Evolutionary conservation across 2,797 vertebrate species (phyloP).

Genomic region (Xyrichtys novacula): DNA sequence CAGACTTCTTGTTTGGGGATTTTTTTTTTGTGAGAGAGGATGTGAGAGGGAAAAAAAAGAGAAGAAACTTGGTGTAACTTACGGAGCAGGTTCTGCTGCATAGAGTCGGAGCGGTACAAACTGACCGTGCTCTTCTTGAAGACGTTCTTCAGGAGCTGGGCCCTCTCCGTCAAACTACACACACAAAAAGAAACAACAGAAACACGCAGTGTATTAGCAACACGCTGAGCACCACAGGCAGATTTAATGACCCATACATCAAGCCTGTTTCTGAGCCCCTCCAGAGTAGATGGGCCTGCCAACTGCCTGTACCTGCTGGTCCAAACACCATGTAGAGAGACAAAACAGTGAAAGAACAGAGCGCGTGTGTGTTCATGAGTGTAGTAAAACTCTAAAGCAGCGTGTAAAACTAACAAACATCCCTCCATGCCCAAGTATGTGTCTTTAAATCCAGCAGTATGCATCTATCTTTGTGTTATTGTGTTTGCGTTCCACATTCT

Average conservation of each 20-base stretch:
- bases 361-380: constrained; percentile 13
- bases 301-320: constrained; percentile 70
- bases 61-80: constrained; percentile 77
- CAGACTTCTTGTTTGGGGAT: not conserved
- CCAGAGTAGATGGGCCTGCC: constrained; percentile 54
- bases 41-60: not conserved
- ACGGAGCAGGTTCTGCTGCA: constrained; percentile 98
- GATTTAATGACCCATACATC: constrained; percentile 75
- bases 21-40: not conserved
- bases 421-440: not conserved
- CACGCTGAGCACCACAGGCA: constrained; percentile 65
- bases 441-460: not conserved
- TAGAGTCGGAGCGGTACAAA: constrained; percentile 94
- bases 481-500: constrained; percentile 12
- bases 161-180: constrained; percentile 94
- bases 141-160: constrained; percentile 98
- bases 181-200: constrained; percentile 60
- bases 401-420: constrained; percentile 18
- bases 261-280: constrained; percentile 53
- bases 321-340: constrained; percentile 40
- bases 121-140: constrained; percentile 98
- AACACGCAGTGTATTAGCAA: constrained; percentile 59
- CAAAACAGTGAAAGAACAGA: constrained; percentile 38
- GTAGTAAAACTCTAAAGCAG: constrained; percentile 32
- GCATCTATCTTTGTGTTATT: not conserved